A percentile compares a stretch with the other conserved stretches of the same genome.
Evolutionary conservation across 2,113 vertebrate species (phyloP).

Genomic region (Charina bottae): DNA sequence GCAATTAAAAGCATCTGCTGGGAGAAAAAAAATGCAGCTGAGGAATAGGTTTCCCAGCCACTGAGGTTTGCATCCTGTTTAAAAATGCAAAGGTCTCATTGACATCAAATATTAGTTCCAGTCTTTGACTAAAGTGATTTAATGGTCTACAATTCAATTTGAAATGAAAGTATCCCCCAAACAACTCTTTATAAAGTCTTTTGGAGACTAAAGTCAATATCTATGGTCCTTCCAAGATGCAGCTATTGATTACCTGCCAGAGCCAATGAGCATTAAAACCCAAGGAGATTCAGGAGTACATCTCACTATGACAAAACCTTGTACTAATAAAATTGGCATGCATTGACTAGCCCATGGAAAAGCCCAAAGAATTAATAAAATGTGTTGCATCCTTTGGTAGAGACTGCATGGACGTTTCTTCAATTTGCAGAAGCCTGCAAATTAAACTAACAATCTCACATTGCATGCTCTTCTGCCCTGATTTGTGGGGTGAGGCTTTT

Average conservation of each 20-base stretch:
- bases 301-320: slow-evolving; percentile 47
- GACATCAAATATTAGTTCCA: slow-evolving; percentile 59
- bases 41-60: slow-evolving; percentile 22
- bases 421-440: background rate
- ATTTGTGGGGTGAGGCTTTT: background rate
- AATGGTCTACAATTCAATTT: slow-evolving; percentile 77
- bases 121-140: slow-evolving; percentile 75
- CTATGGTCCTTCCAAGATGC: slow-evolving; percentile 70
- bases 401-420: slow-evolving; percentile 39
- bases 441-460: slow-evolving; percentile 4
- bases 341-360: slow-evolving; percentile 34
- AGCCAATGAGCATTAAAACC: slow-evolving; percentile 72
- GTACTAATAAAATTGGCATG: slow-evolving; percentile 48
- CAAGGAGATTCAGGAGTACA: slow-evolving; percentile 68
- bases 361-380: slow-evolving; percentile 43
- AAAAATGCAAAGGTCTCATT: slow-evolving; percentile 67
- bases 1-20: slow-evolving; percentile 60
- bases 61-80: slow-evolving; percentile 49
- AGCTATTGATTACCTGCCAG: slow-evolving; percentile 78
- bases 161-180: slow-evolving; percentile 72
- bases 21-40: slow-evolving; percentile 39
- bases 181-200: slow-evolving; percentile 78
- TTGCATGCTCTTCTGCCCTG: background rate
- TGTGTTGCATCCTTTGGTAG: slow-evolving; percentile 25
- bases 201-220: slow-evolving; percentile 74